phyloP scores from a whole-genome alignment of 2,888 invertebrate genomes.

The Drosophila paranaensis region DNA sequence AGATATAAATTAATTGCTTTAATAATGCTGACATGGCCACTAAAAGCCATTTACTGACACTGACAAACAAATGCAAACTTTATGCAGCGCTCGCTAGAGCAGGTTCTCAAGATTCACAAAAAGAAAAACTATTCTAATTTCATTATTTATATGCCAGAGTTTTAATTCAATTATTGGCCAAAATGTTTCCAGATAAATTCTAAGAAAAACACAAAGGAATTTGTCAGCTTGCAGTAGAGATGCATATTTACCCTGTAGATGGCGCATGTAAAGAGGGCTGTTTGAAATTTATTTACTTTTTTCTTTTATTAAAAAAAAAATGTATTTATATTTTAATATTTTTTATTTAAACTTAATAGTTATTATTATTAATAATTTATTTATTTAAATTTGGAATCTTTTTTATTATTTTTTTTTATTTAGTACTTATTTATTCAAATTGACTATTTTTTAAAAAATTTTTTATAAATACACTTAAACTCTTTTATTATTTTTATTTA shows the following conservation, averaged over 20 bases:
- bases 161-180: background rate
- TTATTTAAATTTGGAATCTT: too few relatives aligned
- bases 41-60: background rate
- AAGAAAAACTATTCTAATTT: conserved; percentile 1
- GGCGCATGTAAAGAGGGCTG: background rate
- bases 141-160: conserved; percentile 6
- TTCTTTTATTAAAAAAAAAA: too few relatives aligned
- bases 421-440: too few relatives aligned
- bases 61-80: background rate
- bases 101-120: background rate
- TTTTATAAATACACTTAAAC: too few relatives aligned
- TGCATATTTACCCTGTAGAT: background rate
- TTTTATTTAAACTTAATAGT: too few relatives aligned
- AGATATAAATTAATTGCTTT: conserved; percentile 54
- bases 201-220: background rate
- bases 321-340: too few relatives aligned
- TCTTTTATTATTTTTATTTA: too few relatives aligned
- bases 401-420: too few relatives aligned
- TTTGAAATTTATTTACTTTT: background rate
- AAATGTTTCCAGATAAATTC: background rate
- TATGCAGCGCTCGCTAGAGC: too few relatives aligned
- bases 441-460: too few relatives aligned
- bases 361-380: too few relatives aligned
- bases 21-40: conserved; percentile 13
- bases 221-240: background rate